Evolutionary conservation across 2,113 vertebrate species (phyloP), one percentile per base, ranked within the genome.

Genomic region (Bambusicola thoracicus): DNA sequence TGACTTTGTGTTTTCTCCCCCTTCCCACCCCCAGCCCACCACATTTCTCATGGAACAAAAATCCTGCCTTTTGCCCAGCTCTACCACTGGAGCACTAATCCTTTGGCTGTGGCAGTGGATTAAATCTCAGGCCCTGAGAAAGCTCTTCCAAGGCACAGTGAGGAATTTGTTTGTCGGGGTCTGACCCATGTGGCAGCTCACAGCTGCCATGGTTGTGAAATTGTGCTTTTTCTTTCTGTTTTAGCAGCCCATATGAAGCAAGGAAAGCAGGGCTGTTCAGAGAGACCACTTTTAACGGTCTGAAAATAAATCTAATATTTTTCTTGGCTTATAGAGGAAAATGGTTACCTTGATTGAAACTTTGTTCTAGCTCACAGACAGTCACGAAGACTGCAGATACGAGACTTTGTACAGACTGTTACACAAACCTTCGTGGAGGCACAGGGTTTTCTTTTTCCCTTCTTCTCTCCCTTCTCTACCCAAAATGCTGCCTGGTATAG

Each of bases 241-340:
- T 6, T 80, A 90, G 78, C 63, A 88, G 76, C 30, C 67, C 29
- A 18, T 79, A n/a, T 41, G 68, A 95, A 96, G 22, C 40, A 94
- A 95, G 92, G 94, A 94, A 83, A 90, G n/a, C 66, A 44, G 80
- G 75, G 70, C 94, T 95, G 38, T 93, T 84, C 87, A 2, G 63
- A 94, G 67, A 94, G 84, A 90, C 93, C 77, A 8, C 80, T 93
- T 92, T 79, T 96, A 96, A 96, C 66, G 93, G 69, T 94, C 92
- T 97, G 95, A 90, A 96, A 97, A 97, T 70, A 96, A 93, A 90
- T 74, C 36, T 13, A 48, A 4, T 97, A 83, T 96, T 97, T 97
- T 82, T 94, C 95, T 97, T 97, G 97, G 97, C 96, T 74, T 58
- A 21, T 17, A 68, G 27, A 83, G 61, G 65, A 93, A 88, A 90